These are phyloP conservation scores for Poecilia gillii DNA, from an alignment of 2,797 vertebrate genomes.

Conservation along the genomic window DNA sequence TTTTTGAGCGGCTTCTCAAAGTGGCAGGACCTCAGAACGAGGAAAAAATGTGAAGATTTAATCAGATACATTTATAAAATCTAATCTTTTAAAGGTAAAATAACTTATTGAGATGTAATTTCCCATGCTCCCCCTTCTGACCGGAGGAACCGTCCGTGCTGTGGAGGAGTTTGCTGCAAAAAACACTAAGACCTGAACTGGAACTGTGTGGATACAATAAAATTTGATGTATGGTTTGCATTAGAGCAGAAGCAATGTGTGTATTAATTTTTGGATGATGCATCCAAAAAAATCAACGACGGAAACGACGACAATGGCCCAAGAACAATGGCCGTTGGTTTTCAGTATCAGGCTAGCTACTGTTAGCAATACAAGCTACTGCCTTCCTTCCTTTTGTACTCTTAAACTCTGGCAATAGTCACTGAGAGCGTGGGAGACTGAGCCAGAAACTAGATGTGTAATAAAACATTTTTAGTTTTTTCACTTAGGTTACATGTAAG, in stretches of 20 bases:
- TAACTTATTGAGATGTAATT: too few species aligned
- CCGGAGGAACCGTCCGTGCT: too few species aligned
- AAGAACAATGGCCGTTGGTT: not conserved
- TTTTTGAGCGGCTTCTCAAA: not conserved
- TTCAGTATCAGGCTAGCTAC: not conserved
- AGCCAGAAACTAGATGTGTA: not conserved
- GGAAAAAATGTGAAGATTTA: too few species aligned
- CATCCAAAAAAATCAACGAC: not conserved
- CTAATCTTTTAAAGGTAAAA: too few species aligned
- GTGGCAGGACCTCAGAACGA: too few species aligned
- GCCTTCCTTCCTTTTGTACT: not conserved
- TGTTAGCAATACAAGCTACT: not conserved
- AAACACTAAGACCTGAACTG: too few species aligned
- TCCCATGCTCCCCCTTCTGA: too few species aligned
- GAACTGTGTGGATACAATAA: too few species aligned
- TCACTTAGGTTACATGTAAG: not conserved
- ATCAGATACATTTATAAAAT: too few species aligned
- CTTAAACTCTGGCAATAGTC: not conserved
- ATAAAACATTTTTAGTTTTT: not conserved
- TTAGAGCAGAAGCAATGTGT: not conserved
- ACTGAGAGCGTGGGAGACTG: not conserved
- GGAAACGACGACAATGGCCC: not conserved
- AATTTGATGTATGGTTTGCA: too few species aligned
- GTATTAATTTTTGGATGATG: not conserved
- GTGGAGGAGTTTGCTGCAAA: too few species aligned